Base-by-base conservation (phyloP, 2,113 vertebrate species). In the Tychaedon coryphoeus region DNA sequence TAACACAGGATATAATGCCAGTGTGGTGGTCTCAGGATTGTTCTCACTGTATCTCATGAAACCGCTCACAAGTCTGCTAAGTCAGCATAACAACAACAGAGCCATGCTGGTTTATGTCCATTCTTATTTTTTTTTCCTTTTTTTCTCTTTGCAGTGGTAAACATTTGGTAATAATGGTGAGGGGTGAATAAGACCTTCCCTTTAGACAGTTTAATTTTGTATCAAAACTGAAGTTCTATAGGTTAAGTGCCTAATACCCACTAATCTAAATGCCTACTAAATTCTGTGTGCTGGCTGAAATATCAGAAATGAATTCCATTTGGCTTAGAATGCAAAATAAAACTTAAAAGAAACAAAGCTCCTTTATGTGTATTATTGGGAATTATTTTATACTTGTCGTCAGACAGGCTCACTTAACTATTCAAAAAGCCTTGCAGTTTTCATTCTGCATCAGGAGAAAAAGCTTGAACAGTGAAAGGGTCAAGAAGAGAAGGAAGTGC, bases 391-490 rank as follows among this genome's bases (percentile, higher is more conserved):
- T 43, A 77, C 38, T 95, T 74, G 4, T 87, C 92, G 78, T 90
- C 90, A 92, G 87, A 84, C 17, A 90, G 57, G 11, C 77, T 77
- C 57, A 81, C 51, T 91, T 81, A 87, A 51, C 34, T 77, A 87
- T 69, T 75, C 76, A 86, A 90, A 95, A 78, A 79, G 79, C 60
- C 62, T 88, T 91, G 31, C 51, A 69, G 77, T 86, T 95, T 97
- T 92, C 80, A 92, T 95, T 88, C 57, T 95, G 79, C 80, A 93
- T 53, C 81, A 95, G 60, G 47, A 74, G 33, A 51, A 64, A 83
- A 81, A 53, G 25, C 64, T 78, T 87, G 43, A 94, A 50, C 36
- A 89, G 51, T 10, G 43, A 86, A 87, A 93, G 48, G 40, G 53
- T 83, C 0, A 8, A 61, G 53, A 8, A 15, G 57, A 83, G 33